Evolutionary conservation across 2,888 invertebrate genomes (phyloP).

Genomic region (Drosophila tanythrix): DNA sequence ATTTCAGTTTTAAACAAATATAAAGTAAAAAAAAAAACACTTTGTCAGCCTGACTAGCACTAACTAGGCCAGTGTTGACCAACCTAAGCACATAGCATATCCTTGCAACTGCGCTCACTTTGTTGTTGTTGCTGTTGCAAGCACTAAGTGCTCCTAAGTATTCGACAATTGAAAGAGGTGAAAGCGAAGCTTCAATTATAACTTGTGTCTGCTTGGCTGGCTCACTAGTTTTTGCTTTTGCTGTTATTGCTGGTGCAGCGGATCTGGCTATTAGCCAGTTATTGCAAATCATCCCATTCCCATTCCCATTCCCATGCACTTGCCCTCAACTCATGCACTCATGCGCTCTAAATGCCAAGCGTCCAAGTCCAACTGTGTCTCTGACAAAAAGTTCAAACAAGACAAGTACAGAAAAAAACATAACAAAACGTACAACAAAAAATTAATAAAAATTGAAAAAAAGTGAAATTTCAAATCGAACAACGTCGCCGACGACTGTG

Average conservation of each 20-base stretch:
- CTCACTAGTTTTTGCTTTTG: slow-evolving; percentile 22
- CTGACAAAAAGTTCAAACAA: slow-evolving; percentile 46
- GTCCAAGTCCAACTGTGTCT: slow-evolving; percentile 23
- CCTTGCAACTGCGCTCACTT: slow-evolving; percentile 1
- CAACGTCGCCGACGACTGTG: slow-evolving; percentile 30
- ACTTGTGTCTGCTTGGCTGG: slow-evolving; percentile 50
- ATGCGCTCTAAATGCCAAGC: slow-evolving; percentile 45
- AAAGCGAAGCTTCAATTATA: slow-evolving; percentile 61
- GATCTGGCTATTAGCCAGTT: slow-evolving; percentile 56
- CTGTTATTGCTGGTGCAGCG: slow-evolving; percentile 38
- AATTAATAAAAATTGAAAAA: slow-evolving; percentile 29
- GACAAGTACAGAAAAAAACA: slow-evolving; percentile 16
- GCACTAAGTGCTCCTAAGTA: slow-evolving; percentile 48
- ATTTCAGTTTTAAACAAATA: neutral
- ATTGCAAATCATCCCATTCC: slow-evolving; percentile 47
- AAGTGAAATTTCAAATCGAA: slow-evolving; percentile 66
- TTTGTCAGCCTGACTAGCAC: neutral
- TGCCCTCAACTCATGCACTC: slow-evolving; percentile 35
- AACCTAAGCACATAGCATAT: slow-evolving; percentile 3
- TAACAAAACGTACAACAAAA: slow-evolving; percentile 2
- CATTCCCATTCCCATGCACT: slow-evolving; percentile 55
- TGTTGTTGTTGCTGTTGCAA: slow-evolving; percentile 1
- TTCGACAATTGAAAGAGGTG: slow-evolving; percentile 58
- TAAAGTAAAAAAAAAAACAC: neutral
- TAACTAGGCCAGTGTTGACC: slow-evolving; percentile 15